Evolutionary conservation across 2,797 vertebrate genomes (phyloP).

Genomic region (Cyprinella venusta): DNA sequence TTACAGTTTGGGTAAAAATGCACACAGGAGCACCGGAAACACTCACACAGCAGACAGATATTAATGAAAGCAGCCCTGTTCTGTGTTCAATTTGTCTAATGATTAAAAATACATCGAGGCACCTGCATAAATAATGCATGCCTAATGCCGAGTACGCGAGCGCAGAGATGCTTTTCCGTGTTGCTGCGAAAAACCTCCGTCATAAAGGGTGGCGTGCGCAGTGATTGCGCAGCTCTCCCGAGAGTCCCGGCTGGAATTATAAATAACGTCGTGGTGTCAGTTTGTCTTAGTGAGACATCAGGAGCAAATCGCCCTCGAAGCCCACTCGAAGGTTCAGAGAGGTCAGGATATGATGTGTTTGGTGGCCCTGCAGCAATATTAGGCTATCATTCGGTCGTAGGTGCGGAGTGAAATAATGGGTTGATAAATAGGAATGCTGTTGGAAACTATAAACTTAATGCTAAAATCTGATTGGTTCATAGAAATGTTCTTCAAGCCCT

Average conservation of each 20-base stretch:
- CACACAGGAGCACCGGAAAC: constrained; percentile 54
- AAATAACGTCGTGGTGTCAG: constrained; percentile 49
- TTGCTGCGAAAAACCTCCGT: constrained; percentile 48
- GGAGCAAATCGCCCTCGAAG: neutral
- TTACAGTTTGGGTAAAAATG: constrained; percentile 64
- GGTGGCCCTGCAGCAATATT: neutral
- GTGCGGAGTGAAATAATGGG: neutral
- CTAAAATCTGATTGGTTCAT: neutral
- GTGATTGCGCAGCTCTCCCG: constrained; percentile 44
- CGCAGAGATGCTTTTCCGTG: constrained; percentile 52
- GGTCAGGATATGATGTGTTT: constrained; percentile 6
- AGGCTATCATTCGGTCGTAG: neutral
- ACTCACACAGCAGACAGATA: constrained; percentile 59
- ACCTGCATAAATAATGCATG: constrained; percentile 68
- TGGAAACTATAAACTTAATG: neutral
- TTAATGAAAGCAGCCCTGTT: constrained; percentile 63
- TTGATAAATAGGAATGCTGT: neutral
- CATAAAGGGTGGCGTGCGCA: constrained; percentile 43
- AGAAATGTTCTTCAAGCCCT: neutral
- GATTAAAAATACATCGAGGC: constrained; percentile 65
- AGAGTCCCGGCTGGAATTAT: constrained; percentile 52
- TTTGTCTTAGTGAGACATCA: constrained; percentile 7
- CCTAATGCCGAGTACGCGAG: constrained; percentile 51
- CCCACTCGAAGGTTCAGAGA: constrained; percentile 15
- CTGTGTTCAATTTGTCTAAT: constrained; percentile 65